Conservation (phyloP, 2,888 invertebrate genomes). For the Globia sparganii region DNA sequence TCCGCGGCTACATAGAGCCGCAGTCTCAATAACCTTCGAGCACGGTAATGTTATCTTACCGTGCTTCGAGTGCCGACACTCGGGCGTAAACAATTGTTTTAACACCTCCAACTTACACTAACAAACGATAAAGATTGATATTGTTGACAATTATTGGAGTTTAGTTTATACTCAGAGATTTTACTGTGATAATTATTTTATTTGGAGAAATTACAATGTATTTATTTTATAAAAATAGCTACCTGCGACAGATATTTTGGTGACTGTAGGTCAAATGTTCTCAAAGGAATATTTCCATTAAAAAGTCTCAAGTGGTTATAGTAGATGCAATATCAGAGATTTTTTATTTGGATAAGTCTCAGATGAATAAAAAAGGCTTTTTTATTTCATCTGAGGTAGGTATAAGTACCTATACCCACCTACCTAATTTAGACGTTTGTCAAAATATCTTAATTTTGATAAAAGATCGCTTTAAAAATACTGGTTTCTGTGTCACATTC, state of each 20-base stretch:
- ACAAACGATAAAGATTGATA: constrained; percentile 52
- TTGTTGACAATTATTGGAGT: constrained; percentile 11
- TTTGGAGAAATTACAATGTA: background rate
- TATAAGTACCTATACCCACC: no score
- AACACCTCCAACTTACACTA: constrained; percentile 59
- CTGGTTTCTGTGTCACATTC: background rate
- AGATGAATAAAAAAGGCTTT: no score
- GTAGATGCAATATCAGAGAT: background rate
- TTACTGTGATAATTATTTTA: background rate
- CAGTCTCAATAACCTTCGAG: constrained; percentile 49
- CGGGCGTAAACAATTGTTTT: constrained; percentile 67
- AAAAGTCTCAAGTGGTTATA: background rate
- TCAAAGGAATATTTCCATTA: background rate
- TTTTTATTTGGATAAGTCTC: background rate
- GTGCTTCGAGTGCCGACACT: constrained; percentile 63
- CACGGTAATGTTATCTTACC: no score
- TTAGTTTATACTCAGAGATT: background rate
- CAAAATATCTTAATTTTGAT: background rate
- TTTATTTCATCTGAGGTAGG: no score
- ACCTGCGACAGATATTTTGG: background rate
- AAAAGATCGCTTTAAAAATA: background rate
- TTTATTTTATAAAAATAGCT: background rate
- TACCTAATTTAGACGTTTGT: background rate
- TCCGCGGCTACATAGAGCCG: constrained; percentile 20
- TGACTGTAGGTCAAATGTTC: background rate